phyloP scores from a whole-genome alignment of 2,797 vertebrate species.

The Brachyrhaphis roseni region DNA sequence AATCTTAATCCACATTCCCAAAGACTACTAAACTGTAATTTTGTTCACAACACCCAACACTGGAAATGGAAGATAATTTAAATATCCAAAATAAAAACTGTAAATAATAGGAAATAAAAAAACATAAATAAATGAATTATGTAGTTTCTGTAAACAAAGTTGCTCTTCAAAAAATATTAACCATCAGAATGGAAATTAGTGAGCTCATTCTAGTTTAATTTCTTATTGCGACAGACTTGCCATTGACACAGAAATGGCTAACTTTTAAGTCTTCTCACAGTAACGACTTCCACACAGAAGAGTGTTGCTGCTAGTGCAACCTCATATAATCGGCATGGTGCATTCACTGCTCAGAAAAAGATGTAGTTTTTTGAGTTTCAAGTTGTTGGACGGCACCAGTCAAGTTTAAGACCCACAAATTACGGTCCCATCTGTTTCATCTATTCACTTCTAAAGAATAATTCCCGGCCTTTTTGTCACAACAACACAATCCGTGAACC shows the following conservation, averaged over 20 bases:
- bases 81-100: no score
- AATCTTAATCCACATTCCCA: no score
- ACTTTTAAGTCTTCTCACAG: neutral
- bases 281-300: neutral
- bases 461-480: neutral
- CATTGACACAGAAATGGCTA: neutral
- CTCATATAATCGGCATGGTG: neutral
- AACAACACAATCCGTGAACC: conserved; percentile 3
- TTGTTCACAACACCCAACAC: no score
- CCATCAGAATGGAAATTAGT: no score
- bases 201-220: no score
- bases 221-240: no score
- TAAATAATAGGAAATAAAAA: no score
- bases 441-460: neutral
- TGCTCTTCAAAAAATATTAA: no score
- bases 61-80: no score
- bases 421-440: neutral
- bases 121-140: no score
- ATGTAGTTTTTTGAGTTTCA: neutral
- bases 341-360: neutral
- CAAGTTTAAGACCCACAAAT: neutral
- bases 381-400: neutral
- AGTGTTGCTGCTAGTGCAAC: neutral
- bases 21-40: no score
- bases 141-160: no score